Conservation (phyloP, 2,113 vertebrate species). For the Callipepla californica region DNA sequence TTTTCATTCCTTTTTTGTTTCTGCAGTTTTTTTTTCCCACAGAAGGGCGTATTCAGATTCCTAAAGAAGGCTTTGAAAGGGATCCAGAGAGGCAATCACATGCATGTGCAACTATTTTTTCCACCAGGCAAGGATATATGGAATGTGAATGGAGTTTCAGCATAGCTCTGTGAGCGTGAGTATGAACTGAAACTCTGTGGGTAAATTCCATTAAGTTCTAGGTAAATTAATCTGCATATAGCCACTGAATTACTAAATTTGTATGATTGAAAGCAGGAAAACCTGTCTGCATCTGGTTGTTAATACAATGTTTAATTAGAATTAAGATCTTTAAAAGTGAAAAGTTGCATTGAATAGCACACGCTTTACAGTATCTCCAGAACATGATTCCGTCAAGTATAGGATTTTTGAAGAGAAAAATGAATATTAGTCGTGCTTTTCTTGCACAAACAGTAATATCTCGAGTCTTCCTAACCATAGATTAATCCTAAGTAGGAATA, state of each 20-base stretch:
- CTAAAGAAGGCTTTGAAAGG: constrained; percentile 65
- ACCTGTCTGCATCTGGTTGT: constrained; percentile 49
- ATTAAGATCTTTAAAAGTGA: constrained; percentile 42
- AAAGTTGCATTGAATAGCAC: constrained; percentile 31
- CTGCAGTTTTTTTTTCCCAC: constrained; percentile 57
- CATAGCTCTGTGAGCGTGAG: not conserved
- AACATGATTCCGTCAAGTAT: not conserved
- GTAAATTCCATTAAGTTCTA: constrained; percentile 50
- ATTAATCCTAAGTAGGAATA: not conserved
- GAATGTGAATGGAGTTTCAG: constrained; percentile 57
- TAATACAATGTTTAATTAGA: constrained; percentile 71
- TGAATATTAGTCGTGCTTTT: not conserved
- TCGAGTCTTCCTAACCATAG: not conserved
- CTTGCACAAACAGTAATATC: not conserved
- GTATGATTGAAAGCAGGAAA: constrained; percentile 64
- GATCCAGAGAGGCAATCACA: constrained; percentile 66
- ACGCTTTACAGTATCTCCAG: not conserved
- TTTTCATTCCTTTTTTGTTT: constrained; percentile 49
- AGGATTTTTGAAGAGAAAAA: not conserved
- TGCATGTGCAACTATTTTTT: constrained; percentile 69
- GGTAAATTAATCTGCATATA: constrained; percentile 49
- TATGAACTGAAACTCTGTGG: constrained; percentile 26
- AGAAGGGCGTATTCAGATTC: constrained; percentile 68
- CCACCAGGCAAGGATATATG: constrained; percentile 58
- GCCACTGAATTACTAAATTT: constrained; percentile 36